Evolutionary conservation across 64 coral and sea anemone genomes (phyloP).

Genomic region (Porites australiensis): DNA sequence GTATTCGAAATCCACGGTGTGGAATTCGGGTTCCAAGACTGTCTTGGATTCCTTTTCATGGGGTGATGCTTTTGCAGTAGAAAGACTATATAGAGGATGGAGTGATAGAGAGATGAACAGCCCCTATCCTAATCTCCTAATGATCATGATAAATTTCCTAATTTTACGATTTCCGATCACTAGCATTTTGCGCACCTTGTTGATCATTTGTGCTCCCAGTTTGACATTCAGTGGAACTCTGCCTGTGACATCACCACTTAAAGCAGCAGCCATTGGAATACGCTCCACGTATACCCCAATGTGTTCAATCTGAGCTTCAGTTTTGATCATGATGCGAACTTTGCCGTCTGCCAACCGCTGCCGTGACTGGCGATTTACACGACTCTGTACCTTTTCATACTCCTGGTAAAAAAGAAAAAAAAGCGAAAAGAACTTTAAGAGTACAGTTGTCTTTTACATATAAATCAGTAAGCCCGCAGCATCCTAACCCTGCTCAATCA

Average conservation of each 20-base stretch:
- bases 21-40: no score
- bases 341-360: constrained; percentile 76
- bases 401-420: constrained; percentile 68
- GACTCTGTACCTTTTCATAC: constrained; percentile 95
- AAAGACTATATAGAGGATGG: background rate
- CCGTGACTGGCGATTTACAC: constrained; percentile 82
- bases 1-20: no score
- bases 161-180: no score
- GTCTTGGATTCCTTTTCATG: no score
- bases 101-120: background rate
- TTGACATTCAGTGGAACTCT: constrained; percentile 88
- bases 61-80: background rate
- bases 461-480: no score
- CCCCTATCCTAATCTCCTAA: background rate
- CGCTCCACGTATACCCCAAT: constrained; percentile 87
- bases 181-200: constrained; percentile 53
- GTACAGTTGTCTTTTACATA: no score
- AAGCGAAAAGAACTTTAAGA: background rate
- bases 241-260: constrained; percentile 89
- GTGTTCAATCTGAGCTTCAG: constrained; percentile 84
- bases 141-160: no score
- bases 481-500: no score
- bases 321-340: constrained; percentile 82
- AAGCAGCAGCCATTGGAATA: constrained; percentile 78
- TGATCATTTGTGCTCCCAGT: constrained; percentile 82